These are phyloP conservation scores for Euspilapteryx auroguttella DNA, from an alignment of 2,888 invertebrate genomes.

Conservation along the genomic window DNA sequence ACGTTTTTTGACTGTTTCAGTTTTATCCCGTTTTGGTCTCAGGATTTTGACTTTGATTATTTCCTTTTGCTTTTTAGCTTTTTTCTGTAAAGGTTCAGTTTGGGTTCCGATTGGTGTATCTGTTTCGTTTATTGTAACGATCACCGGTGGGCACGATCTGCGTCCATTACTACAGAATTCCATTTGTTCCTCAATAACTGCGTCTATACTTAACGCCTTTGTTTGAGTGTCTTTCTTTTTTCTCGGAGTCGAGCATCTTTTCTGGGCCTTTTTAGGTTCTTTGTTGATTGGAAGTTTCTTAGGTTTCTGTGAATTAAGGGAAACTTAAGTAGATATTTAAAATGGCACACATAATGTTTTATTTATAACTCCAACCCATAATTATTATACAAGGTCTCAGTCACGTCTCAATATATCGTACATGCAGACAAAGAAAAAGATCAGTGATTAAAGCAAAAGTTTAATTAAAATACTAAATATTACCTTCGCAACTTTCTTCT, in stretches of 20 bases:
- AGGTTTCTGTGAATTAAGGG: no score
- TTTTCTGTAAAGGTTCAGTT: conserved; percentile 9
- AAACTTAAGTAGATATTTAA: no score
- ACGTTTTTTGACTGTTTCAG: conserved; percentile 7
- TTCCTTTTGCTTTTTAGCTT: conserved; percentile 27
- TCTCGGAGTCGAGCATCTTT: conserved; percentile 29
- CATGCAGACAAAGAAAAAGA: no score
- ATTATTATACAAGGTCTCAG: no score
- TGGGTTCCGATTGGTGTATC: conserved; percentile 9
- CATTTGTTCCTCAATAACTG: conserved; percentile 28
- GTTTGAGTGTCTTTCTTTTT: conserved; percentile 17
- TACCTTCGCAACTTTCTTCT: conserved; percentile 2
- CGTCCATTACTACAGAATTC: conserved; percentile 23
- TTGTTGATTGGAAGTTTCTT: no score
- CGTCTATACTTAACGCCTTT: conserved; percentile 9
- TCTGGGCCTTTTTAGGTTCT: conserved; percentile 13
- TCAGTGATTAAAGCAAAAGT: no score
- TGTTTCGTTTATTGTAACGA: conserved; percentile 12
- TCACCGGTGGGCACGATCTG: conserved; percentile 28
- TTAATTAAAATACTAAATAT: no score
- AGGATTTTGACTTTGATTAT: conserved; percentile 44
- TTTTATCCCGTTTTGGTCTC: conserved; percentile 20
- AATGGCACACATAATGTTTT: no score
- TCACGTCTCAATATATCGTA: no score
- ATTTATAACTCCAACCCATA: no score